phyloP scores from a whole-genome alignment of 2,888 invertebrate species.

The Synanthedon formicaeformis region DNA sequence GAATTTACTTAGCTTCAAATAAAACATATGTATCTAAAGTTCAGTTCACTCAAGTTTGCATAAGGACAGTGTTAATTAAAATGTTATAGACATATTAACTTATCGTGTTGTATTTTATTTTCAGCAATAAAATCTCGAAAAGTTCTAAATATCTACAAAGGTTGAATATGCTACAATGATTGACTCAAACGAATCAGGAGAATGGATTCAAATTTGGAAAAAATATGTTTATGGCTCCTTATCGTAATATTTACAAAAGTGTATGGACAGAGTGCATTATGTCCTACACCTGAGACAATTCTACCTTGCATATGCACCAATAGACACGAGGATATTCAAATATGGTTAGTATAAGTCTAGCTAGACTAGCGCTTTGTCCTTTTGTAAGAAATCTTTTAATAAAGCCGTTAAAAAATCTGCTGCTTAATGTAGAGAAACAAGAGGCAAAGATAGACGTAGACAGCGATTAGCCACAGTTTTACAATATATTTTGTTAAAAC shows the following conservation, averaged over 20 bases:
- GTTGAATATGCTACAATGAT: slow-evolving; percentile 54
- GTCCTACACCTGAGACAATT: slow-evolving; percentile 82
- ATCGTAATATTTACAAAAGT: slow-evolving; percentile 23
- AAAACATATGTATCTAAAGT: no score
- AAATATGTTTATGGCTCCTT: slow-evolving; percentile 39
- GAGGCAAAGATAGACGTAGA: background rate
- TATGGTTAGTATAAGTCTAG: slow-evolving; percentile 73
- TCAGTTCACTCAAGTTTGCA: no score
- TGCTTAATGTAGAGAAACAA: background rate
- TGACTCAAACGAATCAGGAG: slow-evolving; percentile 34
- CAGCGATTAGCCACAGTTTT: background rate
- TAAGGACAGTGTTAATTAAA: no score
- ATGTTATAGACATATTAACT: no score
- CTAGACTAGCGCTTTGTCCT: no score
- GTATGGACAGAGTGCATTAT: slow-evolving; percentile 46
- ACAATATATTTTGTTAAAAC: background rate
- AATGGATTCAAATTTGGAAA: slow-evolving; percentile 48
- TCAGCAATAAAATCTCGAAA: no score
- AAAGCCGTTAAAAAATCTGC: background rate
- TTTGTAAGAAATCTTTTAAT: no score
- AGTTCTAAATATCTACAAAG: background rate
- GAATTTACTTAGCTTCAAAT: no score
- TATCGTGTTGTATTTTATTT: no score
- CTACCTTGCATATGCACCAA: slow-evolving; percentile 85
- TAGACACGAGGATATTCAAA: slow-evolving; percentile 83